Evolutionary conservation across 2,888 invertebrate species (phyloP), one percentile per base, ranked within the genome.

Genomic region (Fragum sueziense): DNA sequence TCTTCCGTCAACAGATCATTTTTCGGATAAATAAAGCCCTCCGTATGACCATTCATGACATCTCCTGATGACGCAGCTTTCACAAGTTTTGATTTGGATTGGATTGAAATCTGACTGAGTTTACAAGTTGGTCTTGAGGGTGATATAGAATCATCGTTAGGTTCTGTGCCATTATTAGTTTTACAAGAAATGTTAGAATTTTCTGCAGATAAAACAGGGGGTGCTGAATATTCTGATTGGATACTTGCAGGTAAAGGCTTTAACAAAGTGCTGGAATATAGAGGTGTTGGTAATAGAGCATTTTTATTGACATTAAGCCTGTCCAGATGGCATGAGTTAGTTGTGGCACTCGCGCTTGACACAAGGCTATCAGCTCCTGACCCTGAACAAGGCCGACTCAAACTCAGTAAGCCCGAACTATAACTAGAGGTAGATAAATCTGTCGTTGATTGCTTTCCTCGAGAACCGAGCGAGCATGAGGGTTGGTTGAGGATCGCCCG

Each of bases 1-100:
- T 82, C 82, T 65, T 82, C 82, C 29, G 82, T 82, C 4, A 82
- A 61, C n/a, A 82, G 65, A 65, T 81, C 78, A 67, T 27, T 72
- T 14, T 78, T 74, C 0, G 75, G 78, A 51, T 82, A 82, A 7
- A 82, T 72, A 70, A 79, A 82, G 3, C 76, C 73, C 22, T 76
- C 74, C 11, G 65, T 41, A 11, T 67, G 70, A 17, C n/a, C 65
- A 61, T 61, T 79, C 6, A 73, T 59, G 29, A 70, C 65, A 77
- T 62, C 74, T 27, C 69, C 57, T 20, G 74, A 51, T 22, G 74
- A 74, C 3, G 52, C 31, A 20, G 74, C 34, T 57, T 74, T 74
- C 6, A 65, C 17, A 6, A 74, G 54, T 2, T 22, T 37, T 41
- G 65, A 25, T 47, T 47, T 47, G 14, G 41, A 65, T 9, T 65